Conservation (phyloP, 2,797 vertebrate genomes). For the Pangasius larnaudii region DNA sequence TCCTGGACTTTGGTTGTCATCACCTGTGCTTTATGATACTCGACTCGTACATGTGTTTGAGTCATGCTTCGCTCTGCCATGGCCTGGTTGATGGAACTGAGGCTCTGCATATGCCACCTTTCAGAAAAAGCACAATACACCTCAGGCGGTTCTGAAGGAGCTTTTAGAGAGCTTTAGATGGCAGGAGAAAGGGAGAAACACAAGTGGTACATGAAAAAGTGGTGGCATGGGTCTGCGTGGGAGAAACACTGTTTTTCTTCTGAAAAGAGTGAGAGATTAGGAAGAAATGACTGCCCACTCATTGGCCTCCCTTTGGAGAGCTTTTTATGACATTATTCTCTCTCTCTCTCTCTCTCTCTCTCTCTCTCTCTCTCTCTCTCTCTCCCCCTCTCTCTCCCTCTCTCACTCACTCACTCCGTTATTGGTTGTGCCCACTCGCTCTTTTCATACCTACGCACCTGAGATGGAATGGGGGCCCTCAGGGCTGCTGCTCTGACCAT, state of each 20-base stretch:
- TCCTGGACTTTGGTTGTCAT: background rate
- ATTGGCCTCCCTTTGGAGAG: conserved; percentile 50
- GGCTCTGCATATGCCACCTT: background rate
- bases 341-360: conserved; percentile 6
- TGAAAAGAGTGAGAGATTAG: conserved; percentile 56
- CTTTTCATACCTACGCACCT: conserved; percentile 53
- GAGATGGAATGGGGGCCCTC: conserved; percentile 36
- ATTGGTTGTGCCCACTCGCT: conserved; percentile 43
- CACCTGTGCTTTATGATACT: conserved; percentile 6
- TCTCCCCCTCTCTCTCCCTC: background rate
- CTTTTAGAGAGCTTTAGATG: conserved; percentile 14
- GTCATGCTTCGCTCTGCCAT: background rate
- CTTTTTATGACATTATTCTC: conserved; percentile 54
- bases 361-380: conserved; percentile 27
- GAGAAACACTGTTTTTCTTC: conserved; percentile 54
- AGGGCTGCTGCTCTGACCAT: conserved; percentile 21
- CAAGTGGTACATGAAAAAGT: conserved; percentile 43
- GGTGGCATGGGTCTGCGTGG: conserved; percentile 54
- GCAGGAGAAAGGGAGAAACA: conserved; percentile 27
- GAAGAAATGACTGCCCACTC: conserved; percentile 58
- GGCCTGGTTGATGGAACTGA: background rate
- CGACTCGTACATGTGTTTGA: background rate
- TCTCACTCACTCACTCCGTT: conserved; percentile 33
- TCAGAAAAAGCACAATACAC: conserved; percentile 1
- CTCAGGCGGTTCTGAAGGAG: conserved; percentile 33